Base-by-base conservation (phyloP, 2,113 vertebrate genomes). In the Ptilonorhynchus violaceus region DNA sequence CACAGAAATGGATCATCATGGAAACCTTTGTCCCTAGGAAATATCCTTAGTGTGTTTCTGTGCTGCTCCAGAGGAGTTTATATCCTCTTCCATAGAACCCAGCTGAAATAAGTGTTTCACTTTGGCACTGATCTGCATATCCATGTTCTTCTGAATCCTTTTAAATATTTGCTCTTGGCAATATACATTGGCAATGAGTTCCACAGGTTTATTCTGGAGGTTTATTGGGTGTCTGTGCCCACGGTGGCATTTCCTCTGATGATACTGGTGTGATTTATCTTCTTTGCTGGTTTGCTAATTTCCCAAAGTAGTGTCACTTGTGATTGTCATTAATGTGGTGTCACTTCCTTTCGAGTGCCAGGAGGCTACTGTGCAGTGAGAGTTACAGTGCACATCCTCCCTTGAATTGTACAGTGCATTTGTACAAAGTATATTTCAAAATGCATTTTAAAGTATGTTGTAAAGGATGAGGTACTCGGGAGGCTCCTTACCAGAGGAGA, bases 401-500 rank as follows among this genome's bases (percentile, higher is more conserved):
- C 42, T 37, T 30, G 58, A 3, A 41, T 56, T 85, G 59, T 25
- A 19, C 37, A 28, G 19, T 10, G 0, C 6, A 5, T 63, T 70
- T 58, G 22, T 63, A 4, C 37, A 5, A 8, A 16, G 11, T 3
- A 0, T 14, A 10, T 30, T 63, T 35, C 33, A 4, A 68, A 52
- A 17, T 49, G 41, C 30, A 13, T 35, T 52, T 73, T 13, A 46
- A 67, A 60, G 21, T 10, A 0, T 4, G 10, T 15, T 33, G 41
- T 13, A 12, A 64, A 31, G 35, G 52, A 30, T 3, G 14, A 47
- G 69, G 46, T n/a, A 28, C n/a, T 39, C 2, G 13, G 39, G 19
- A 0, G 1, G 27, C 28, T n/a, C 37, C 68, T 28, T 1, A 6
- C 19, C 3, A 2, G 13, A 37, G 39, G 10, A 39, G 37, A 39